phyloP scores from a whole-genome alignment of 2,888 invertebrate genomes.

The Nysson spinosus region DNA sequence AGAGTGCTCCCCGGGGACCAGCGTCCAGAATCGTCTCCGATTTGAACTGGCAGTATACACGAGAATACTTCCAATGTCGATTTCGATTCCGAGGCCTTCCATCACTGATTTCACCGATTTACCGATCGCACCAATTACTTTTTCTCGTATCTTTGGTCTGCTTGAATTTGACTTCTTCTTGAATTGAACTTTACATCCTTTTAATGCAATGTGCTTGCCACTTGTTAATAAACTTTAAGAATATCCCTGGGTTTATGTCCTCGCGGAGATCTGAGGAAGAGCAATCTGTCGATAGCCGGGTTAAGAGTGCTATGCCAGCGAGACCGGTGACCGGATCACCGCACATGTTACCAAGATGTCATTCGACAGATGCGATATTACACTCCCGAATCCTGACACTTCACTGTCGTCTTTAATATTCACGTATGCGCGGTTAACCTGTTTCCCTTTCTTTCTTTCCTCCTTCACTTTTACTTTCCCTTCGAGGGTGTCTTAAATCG shows the following conservation, averaged over 20 bases:
- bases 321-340: slow-evolving; percentile 49
- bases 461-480: too few relatives aligned
- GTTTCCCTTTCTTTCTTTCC: slow-evolving; percentile 2
- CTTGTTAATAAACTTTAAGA: too few relatives aligned
- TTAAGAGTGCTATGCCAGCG: too few relatives aligned
- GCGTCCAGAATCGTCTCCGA: slow-evolving; percentile 58
- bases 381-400: slow-evolving; percentile 58
- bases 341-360: slow-evolving; percentile 69
- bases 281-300: background rate
- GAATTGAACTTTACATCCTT: background rate
- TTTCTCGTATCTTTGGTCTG: background rate
- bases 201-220: too few relatives aligned
- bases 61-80: slow-evolving; percentile 73
- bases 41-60: slow-evolving; percentile 72
- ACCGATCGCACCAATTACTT: background rate
- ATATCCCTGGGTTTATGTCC: too few relatives aligned
- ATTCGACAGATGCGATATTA: slow-evolving; percentile 74
- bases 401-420: slow-evolving; percentile 68
- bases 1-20: slow-evolving; percentile 73
- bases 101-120: too few relatives aligned
- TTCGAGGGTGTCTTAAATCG: too few relatives aligned
- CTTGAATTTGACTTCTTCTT: background rate
- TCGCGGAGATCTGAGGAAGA: background rate
- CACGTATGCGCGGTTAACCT: slow-evolving; percentile 6
- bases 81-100: slow-evolving; percentile 25